A percentile compares a stretch with the other conserved stretches of the same genome.
Conservation (phyloP, 2,888 invertebrate genomes). For the Invenusta paracnida region DNA sequence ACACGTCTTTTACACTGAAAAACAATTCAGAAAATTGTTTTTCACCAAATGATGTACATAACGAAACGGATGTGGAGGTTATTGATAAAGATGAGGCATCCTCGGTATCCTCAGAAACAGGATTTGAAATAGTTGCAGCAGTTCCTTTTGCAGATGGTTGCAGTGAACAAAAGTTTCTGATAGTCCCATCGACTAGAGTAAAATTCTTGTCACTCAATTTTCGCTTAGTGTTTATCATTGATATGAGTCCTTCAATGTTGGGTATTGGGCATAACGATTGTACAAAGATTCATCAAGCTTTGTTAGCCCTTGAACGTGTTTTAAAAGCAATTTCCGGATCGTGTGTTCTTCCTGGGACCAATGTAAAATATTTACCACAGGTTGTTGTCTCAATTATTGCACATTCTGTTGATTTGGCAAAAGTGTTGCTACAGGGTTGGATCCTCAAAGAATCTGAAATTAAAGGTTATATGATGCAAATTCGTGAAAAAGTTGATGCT, state of each 20-base stretch:
- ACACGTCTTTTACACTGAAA: conserved; percentile 65
- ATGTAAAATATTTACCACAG: background rate
- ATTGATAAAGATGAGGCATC: conserved; percentile 30
- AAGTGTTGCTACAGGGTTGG: conserved; percentile 4
- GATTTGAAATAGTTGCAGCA: background rate
- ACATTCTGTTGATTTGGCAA: conserved; percentile 9
- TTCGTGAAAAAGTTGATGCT: background rate
- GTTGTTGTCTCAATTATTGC: background rate
- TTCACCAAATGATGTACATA: conserved; percentile 52
- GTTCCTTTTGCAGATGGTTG: background rate
- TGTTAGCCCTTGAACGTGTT: background rate
- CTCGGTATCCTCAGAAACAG: background rate
- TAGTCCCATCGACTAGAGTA: background rate
- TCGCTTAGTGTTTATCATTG: conserved; percentile 22
- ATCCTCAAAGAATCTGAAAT: background rate
- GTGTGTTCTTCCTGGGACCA: background rate
- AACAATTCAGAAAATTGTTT: conserved; percentile 45
- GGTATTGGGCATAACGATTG: background rate
- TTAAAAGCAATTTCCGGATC: background rate
- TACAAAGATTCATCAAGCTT: background rate
- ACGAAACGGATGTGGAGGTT: background rate
- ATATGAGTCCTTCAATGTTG: conserved; percentile 34
- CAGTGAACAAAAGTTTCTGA: background rate
- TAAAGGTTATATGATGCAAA: background rate
- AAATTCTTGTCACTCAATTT: background rate